Evolutionary conservation across 2,888 invertebrate species (phyloP).

Genomic region (Globia sparganii): DNA sequence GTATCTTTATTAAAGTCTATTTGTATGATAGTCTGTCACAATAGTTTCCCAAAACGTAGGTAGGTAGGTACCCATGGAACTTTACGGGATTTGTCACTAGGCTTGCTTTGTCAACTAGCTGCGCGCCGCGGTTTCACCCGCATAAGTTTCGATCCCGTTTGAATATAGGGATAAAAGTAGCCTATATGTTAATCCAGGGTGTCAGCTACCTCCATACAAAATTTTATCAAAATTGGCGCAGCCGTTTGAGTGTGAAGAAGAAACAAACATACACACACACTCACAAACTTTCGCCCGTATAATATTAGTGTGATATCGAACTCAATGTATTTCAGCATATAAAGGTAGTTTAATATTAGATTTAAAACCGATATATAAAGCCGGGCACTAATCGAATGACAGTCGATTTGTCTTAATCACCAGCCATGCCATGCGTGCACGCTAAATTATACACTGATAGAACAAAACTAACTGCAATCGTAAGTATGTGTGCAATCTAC

Average conservation of each 20-base stretch:
- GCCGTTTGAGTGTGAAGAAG: too few species aligned
- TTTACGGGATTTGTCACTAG: neutral
- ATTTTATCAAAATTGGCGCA: too few species aligned
- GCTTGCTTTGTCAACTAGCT: too few species aligned
- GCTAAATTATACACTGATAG: conserved; percentile 15
- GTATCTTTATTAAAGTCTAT: neutral
- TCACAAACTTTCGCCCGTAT: too few species aligned
- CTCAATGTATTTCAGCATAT: neutral
- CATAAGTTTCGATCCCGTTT: too few species aligned
- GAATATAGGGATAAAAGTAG: too few species aligned
- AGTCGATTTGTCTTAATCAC: conserved; percentile 13
- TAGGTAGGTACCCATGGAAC: neutral
- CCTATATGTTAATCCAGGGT: too few species aligned
- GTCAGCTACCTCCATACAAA: too few species aligned
- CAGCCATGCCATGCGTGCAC: neutral
- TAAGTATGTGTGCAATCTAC: neutral
- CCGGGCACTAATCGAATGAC: neutral
- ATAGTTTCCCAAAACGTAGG: neutral
- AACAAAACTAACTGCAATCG: conserved; percentile 15
- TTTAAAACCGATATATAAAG: neutral
- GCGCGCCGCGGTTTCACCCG: too few species aligned
- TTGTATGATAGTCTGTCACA: neutral
- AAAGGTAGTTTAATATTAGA: neutral
- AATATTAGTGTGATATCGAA: too few species aligned
- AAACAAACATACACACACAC: too few species aligned